A percentile compares a stretch with the other conserved stretches of the same genome.
These are phyloP conservation scores for Volucella bombylans DNA, from an alignment of 2,888 invertebrate species.

Conservation along the genomic window DNA sequence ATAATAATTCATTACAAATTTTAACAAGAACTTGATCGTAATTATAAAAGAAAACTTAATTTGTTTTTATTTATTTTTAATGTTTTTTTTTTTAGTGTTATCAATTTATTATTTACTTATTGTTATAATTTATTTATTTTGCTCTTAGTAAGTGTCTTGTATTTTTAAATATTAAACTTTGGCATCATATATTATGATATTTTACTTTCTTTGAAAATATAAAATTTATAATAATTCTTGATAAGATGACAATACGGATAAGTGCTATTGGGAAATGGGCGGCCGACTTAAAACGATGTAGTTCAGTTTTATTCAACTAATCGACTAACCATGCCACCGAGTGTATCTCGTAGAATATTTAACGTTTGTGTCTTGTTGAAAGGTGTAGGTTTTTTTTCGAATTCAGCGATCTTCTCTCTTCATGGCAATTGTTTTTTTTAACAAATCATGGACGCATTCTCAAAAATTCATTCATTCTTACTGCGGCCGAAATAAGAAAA, in stretches of 20 bases:
- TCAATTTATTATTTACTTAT: constrained; percentile 26
- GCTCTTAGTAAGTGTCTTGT: constrained; percentile 14
- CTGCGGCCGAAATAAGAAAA: too few relatives aligned
- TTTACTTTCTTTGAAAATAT: constrained; percentile 68
- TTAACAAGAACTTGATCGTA: constrained; percentile 28
- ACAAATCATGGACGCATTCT: too few relatives aligned
- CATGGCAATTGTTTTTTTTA: too few relatives aligned
- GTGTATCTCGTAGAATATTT: too few relatives aligned
- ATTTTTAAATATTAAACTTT: constrained; percentile 66
- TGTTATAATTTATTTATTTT: constrained; percentile 19
- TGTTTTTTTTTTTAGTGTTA: constrained; percentile 1
- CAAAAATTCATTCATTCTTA: too few relatives aligned
- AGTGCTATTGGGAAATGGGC: too few relatives aligned
- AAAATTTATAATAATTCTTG: constrained; percentile 50
- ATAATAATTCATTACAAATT: constrained; percentile 24
- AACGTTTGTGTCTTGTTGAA: too few relatives aligned
- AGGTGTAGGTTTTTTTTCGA: too few relatives aligned
- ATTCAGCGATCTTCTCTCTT: too few relatives aligned
- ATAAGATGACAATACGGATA: constrained; percentile 64
- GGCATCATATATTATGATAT: constrained; percentile 71
- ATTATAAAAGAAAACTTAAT: neutral
- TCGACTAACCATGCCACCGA: too few relatives aligned
- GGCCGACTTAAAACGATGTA: too few relatives aligned
- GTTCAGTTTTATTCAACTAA: too few relatives aligned
- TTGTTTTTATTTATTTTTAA: constrained; percentile 4